Evolutionary conservation across 2,888 invertebrate genomes (phyloP), one percentile per base, ranked within the genome.

Genomic region (Arge pagana): DNA sequence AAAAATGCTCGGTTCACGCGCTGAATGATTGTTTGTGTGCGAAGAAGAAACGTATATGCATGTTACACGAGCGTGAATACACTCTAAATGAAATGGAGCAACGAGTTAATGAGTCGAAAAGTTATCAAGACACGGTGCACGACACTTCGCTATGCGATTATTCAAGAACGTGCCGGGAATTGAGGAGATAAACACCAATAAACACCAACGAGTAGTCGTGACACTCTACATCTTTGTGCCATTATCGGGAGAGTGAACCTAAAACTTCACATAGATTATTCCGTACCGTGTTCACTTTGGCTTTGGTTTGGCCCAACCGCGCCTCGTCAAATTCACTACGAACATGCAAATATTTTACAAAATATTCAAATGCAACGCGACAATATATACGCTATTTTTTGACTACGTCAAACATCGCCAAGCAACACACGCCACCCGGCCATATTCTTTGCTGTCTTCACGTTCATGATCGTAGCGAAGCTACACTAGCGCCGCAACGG

Each of bases 381-480:
- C n/a, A n/a, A 30, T 28, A 31, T 37, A n/a, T n/a, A 50, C 30
- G 53, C 28, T 40, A 50, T 49, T 54, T 60, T 50, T 43, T 54
- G 54, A 51, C 42, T 37, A 41, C 57, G 41, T 62, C 57, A 50
- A 63, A 57, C 49, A 59, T 52, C 61, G 62, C 56, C 56, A 58
- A 62, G 54, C 51, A 60, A 68, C 60, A 67, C 66, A 71, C 66
- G 69, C 70, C 61, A 66, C 13, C 66, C 72, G 70, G 70, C 73
- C 72, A 73, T 73, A 64, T 71, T 72, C 62, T 19, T 45, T 35
- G 18, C 35, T 28, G 28, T n/a, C 28, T n/a, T 28, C 7, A 7
- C n/a, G n/a, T 8, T 28, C 28, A 8, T n/a, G 7, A 7, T 28
- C 7, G 7, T 28, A 28, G 7, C 28, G n/a, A 28, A 28, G 28